Evolutionary conservation across 2,888 invertebrate species (phyloP).

Genomic region (Drosophila parthenogenetica): DNA sequence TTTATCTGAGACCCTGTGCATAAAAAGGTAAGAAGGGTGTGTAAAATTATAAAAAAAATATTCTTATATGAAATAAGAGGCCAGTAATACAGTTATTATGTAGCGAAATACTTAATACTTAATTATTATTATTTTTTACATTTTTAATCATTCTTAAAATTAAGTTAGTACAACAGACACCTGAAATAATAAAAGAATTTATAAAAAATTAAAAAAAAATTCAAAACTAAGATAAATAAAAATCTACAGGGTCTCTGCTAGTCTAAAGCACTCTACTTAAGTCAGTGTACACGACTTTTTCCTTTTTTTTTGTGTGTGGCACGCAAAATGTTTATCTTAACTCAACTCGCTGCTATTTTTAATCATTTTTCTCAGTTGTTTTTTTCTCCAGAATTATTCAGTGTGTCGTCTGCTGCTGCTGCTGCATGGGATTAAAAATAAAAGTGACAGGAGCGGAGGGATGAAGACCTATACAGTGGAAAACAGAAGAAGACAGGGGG

Average conservation of each 20-base stretch:
- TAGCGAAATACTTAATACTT: too few species aligned
- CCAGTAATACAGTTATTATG: too few species aligned
- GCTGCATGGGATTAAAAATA: slow-evolving; percentile 68
- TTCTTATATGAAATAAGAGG: too few species aligned
- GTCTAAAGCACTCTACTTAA: too few species aligned
- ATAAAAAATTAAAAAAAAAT: too few species aligned
- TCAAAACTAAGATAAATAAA: background rate
- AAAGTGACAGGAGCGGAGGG: slow-evolving; percentile 61
- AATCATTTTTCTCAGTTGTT: slow-evolving; percentile 49
- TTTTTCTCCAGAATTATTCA: slow-evolving; percentile 43
- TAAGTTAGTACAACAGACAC: too few species aligned
- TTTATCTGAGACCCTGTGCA: background rate
- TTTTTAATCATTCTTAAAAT: too few species aligned
- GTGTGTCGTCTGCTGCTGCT: slow-evolving; percentile 57
- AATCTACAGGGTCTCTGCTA: background rate
- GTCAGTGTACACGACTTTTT: background rate
- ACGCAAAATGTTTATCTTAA: slow-evolving; percentile 29
- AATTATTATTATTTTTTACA: too few species aligned
- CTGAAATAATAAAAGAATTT: too few species aligned
- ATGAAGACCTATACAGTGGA: background rate
- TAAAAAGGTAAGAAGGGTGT: background rate
- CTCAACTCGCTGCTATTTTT: slow-evolving; percentile 55
- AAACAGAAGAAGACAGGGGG: background rate
- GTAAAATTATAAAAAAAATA: too few species aligned
- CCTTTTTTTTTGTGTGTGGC: slow-evolving; percentile 22